Conservation (phyloP, 2,113 vertebrate genomes). For the Noturus placidus region DNA sequence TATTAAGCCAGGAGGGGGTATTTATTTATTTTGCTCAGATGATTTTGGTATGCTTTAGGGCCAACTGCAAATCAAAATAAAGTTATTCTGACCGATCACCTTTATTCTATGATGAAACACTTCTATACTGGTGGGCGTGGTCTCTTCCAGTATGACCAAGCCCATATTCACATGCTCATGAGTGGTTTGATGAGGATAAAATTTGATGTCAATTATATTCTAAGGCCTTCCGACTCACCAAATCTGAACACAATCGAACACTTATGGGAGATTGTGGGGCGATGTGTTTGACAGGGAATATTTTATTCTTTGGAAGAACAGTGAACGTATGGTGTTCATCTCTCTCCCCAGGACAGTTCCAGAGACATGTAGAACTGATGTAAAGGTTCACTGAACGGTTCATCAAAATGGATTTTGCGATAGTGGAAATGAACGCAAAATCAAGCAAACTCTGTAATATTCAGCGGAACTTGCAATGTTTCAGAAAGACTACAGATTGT, state of each 20-base stretch:
- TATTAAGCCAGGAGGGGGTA: background rate
- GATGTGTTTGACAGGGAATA: background rate
- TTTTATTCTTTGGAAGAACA: background rate
- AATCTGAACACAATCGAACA: background rate
- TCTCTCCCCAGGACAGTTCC: background rate
- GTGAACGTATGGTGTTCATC: background rate
- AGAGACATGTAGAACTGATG: background rate
- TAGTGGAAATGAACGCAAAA: too few relatives aligned
- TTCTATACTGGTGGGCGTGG: background rate
- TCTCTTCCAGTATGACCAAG: background rate
- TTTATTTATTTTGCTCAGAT: background rate
- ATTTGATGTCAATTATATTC: background rate
- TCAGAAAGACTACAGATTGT: too few relatives aligned
- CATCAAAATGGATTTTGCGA: background rate
- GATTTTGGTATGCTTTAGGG: background rate
- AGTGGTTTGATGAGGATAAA: background rate
- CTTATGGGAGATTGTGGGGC: background rate
- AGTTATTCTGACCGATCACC: background rate
- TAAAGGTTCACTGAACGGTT: background rate
- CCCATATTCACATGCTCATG: background rate
- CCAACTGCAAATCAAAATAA: background rate
- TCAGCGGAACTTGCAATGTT: too few relatives aligned
- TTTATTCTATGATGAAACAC: background rate
- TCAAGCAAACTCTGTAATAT: too few relatives aligned
- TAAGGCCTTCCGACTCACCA: background rate